Evolutionary conservation across 2,797 vertebrate species (phyloP), one percentile per base, ranked within the genome.

Genomic region (Podarcis lilfordi): DNA sequence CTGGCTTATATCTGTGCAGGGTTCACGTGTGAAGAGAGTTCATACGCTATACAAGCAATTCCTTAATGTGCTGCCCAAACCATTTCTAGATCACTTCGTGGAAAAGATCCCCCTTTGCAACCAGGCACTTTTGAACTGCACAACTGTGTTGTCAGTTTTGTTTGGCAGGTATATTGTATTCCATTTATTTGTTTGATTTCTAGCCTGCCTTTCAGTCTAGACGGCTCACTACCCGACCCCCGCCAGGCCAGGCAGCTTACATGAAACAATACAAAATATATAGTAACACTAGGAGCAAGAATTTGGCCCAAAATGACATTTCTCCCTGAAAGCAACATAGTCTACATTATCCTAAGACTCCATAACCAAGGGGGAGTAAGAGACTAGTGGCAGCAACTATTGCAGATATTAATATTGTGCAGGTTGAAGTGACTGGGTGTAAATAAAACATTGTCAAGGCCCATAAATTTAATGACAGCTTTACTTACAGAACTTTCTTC

Each of bases 301-400:
- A 93, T 95, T 95, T 91, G 92, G 90, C 50, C 43, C n/a, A 17
- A 61, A 55, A 37, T 35, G n/a, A 5, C 25, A 59, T 25, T 8
- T 59, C 15, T 61, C 25, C 25, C 35, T 40, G 37, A 74, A 35
- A 74, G 10, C 32, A 55, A 32, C 5, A 61, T 4, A 8, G 2
- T 5, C 32, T 61, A 43, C 6, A 61, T 15, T 59, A 15, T 55
- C 25, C 25, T n/a, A 40, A 4, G 50, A 61, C 61, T 35, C 35
- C 55, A 37, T 84, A 61, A 13, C 8, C 25, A 75, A 35, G n/a
- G 19, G 8, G n/a, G 23, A 32, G 59, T 17, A 29, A 71, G 23
- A 29, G 40, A 2, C 17, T 82, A 32, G 19, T 25, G 43, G 37
- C 27, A 69, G 9, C n/a, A 55, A 15, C 13, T 55, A 15, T 55